Conservation (phyloP, 2,797 vertebrate genomes). For the Danio jaintianensis region DNA sequence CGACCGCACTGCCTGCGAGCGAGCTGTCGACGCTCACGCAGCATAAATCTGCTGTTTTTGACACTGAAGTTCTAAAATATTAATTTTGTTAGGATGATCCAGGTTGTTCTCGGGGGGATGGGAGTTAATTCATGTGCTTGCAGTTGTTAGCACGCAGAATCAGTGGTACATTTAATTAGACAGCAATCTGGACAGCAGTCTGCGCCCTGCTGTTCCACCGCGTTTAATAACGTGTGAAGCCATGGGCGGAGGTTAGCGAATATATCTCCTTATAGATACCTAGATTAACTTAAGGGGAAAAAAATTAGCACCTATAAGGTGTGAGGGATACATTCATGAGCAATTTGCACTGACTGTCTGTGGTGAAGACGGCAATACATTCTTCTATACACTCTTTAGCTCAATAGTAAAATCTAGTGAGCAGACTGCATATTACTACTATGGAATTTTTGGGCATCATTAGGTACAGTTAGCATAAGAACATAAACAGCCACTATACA, state of each 20-base stretch:
- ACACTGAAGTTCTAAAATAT: slow-evolving; percentile 80
- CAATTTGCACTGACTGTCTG: slow-evolving; percentile 23
- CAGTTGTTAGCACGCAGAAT: slow-evolving; percentile 71
- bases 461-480: not conserved
- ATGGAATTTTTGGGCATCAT: not conserved
- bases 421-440: not conserved
- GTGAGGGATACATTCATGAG: slow-evolving; percentile 34
- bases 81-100: slow-evolving; percentile 75
- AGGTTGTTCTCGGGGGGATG: slow-evolving; percentile 73
- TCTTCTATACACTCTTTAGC: not conserved
- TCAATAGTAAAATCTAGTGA: not conserved
- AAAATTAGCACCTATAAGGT: slow-evolving; percentile 43
- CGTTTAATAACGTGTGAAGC: slow-evolving; percentile 59
- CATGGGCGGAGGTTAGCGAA: slow-evolving; percentile 34
- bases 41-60: slow-evolving; percentile 69
- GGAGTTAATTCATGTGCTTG: slow-evolving; percentile 68
- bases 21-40: slow-evolving; percentile 71
- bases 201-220: slow-evolving; percentile 68
- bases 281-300: slow-evolving; percentile 39
- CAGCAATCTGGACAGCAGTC: slow-evolving; percentile 70
- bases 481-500: not conserved
- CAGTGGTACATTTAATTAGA: slow-evolving; percentile 75
- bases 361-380: slow-evolving; percentile 17
- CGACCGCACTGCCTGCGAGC: slow-evolving; percentile 76
- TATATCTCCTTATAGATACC: slow-evolving; percentile 36